Percentiles rank a stretch among this genome's conserved stretches.
These are phyloP conservation scores for Heliconius nattereri DNA, from an alignment of 1,140 invertebrate genomes.

Conservation along the genomic window DNA sequence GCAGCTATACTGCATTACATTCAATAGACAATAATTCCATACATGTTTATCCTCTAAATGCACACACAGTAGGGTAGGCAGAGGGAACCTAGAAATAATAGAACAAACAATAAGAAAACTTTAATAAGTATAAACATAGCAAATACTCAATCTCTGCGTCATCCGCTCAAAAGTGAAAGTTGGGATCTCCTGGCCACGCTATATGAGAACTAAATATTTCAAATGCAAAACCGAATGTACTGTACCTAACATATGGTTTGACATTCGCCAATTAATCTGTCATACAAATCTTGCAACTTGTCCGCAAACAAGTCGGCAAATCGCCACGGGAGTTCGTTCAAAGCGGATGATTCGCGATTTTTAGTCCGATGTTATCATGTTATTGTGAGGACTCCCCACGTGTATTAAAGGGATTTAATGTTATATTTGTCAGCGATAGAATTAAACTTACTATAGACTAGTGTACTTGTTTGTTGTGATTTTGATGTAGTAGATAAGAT, in stretches of 20 bases:
- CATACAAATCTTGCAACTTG: constrained; percentile 52
- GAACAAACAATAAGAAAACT: too few species aligned
- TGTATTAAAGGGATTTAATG: constrained; percentile 43
- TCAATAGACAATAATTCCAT: too few species aligned
- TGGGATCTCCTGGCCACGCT: background rate
- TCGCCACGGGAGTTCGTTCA: constrained; percentile 53
- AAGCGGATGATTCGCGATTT: constrained; percentile 65
- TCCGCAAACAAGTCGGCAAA: constrained; percentile 44
- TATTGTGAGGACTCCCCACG: constrained; percentile 54
- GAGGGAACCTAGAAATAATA: too few species aligned
- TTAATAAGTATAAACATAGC: too few species aligned
- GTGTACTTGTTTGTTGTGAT: constrained; percentile 14
- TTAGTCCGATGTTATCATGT: constrained; percentile 64
- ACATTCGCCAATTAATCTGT: constrained; percentile 63
- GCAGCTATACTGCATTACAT: too few species aligned
- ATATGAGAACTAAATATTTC: background rate
- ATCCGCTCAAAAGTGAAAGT: background rate
- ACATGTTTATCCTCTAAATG: too few species aligned
- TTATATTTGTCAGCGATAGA: constrained; percentile 36
- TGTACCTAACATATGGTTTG: constrained; percentile 53
- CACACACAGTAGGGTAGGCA: too few species aligned
- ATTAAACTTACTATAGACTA: background rate
- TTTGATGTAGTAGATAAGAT: background rate
- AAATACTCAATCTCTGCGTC: too few species aligned
- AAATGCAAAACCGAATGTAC: constrained; percentile 13